These are phyloP conservation scores for Sebastes minor DNA, from an alignment of 2,797 vertebrate species.

Conservation along the genomic window DNA sequence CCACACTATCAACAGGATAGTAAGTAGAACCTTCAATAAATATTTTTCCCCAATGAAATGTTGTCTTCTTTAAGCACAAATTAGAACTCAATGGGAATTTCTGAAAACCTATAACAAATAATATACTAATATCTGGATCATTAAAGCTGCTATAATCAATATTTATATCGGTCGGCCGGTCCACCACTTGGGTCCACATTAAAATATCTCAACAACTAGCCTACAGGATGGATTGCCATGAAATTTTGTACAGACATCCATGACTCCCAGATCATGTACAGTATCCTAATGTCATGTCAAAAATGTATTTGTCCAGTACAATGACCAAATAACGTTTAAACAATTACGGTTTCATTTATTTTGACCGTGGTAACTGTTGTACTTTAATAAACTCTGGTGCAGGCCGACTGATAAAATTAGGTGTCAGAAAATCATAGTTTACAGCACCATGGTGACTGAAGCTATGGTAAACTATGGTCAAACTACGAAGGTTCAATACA, in stretches of 20 bases:
- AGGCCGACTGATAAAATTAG: background rate
- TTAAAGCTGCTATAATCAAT: background rate
- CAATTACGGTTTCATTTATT: background rate
- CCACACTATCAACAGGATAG: background rate
- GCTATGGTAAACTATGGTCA: background rate
- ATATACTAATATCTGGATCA: background rate
- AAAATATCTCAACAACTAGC: background rate
- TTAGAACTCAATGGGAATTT: background rate
- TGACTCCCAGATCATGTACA: background rate
- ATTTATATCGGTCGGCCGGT: background rate
- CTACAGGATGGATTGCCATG: background rate
- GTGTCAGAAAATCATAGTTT: background rate
- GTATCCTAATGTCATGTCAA: background rate
- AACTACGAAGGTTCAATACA: background rate
- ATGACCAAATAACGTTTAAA: background rate
- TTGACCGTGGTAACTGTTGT: background rate
- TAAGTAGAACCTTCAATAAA: slow-evolving; percentile 54
- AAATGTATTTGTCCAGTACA: background rate
- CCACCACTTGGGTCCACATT: background rate
- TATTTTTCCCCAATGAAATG: slow-evolving; percentile 42
- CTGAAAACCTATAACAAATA: background rate
- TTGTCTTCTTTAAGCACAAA: background rate
- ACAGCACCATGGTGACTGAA: background rate
- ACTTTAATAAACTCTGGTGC: background rate
- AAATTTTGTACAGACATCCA: background rate